phyloP scores from a whole-genome alignment of 2,888 invertebrate species.

The Idaea biselata region DNA sequence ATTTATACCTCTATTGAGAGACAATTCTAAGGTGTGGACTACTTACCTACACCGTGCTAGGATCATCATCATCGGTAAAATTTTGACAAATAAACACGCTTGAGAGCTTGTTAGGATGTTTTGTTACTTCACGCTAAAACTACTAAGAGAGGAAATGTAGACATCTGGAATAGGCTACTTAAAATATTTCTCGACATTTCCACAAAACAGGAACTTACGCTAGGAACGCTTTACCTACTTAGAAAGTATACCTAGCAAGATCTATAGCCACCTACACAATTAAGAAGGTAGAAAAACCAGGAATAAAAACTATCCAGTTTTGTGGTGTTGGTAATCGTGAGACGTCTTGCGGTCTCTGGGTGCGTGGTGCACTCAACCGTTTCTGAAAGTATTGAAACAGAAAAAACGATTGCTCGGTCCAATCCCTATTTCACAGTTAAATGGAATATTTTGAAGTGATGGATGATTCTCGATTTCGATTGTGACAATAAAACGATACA shows the following conservation, averaged over 20 bases:
- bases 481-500: background rate
- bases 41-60: background rate
- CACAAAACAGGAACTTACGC: too few species aligned
- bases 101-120: too few species aligned
- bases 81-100: too few species aligned
- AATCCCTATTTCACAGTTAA: conserved; percentile 1
- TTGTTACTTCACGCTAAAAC: too few species aligned
- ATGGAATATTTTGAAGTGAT: background rate
- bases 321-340: conserved; percentile 13
- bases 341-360: conserved; percentile 47
- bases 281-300: conserved; percentile 25
- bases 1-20: conserved; percentile 24
- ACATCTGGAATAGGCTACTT: too few species aligned
- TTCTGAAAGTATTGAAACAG: conserved; percentile 50
- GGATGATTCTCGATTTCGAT: conserved; percentile 1
- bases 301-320: conserved; percentile 13
- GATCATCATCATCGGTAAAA: background rate
- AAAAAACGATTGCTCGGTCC: conserved; percentile 47
- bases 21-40: background rate
- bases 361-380: conserved; percentile 53
- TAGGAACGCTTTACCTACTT: background rate
- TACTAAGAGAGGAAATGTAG: too few species aligned
- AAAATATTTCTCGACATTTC: too few species aligned
- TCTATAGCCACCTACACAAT: background rate
- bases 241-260: background rate